phyloP scores from a whole-genome alignment of 2,113 vertebrate genomes.

The Mesoclemmys tuberculata region DNA sequence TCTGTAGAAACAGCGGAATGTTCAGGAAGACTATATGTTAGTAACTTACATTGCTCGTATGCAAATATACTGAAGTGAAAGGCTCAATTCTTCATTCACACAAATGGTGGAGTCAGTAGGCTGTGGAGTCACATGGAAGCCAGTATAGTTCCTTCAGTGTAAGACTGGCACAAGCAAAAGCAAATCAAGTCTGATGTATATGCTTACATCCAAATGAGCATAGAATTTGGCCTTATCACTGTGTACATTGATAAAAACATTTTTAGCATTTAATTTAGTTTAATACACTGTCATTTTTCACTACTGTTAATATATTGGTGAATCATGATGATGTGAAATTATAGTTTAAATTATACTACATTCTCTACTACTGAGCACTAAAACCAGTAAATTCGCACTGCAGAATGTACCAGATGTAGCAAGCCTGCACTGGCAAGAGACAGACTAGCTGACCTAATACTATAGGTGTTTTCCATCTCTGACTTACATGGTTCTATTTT shows the following conservation, averaged over 20 bases:
- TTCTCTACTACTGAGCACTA: no score
- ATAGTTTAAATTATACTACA: background rate
- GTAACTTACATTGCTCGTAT: background rate
- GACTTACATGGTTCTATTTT: background rate
- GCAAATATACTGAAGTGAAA: background rate
- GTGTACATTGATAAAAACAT: background rate
- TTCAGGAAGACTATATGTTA: background rate
- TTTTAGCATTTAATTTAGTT: background rate
- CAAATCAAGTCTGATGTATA: background rate
- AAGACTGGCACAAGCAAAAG: background rate
- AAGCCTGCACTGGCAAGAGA: background rate
- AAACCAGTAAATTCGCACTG: background rate
- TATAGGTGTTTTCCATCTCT: background rate
- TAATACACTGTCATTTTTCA: background rate
- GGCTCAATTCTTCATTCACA: background rate
- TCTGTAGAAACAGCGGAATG: background rate
- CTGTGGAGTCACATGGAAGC: background rate
- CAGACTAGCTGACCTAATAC: background rate
- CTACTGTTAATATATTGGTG: background rate
- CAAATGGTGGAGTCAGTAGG: accelerated
- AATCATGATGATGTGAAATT: background rate
- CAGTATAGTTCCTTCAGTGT: background rate
- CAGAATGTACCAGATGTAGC: background rate
- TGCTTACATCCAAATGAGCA: background rate
- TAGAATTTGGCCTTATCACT: background rate